Evolutionary conservation across 2,797 vertebrate species (phyloP), one percentile per base, ranked within the genome.

Genomic region (Myripristis murdjan): DNA sequence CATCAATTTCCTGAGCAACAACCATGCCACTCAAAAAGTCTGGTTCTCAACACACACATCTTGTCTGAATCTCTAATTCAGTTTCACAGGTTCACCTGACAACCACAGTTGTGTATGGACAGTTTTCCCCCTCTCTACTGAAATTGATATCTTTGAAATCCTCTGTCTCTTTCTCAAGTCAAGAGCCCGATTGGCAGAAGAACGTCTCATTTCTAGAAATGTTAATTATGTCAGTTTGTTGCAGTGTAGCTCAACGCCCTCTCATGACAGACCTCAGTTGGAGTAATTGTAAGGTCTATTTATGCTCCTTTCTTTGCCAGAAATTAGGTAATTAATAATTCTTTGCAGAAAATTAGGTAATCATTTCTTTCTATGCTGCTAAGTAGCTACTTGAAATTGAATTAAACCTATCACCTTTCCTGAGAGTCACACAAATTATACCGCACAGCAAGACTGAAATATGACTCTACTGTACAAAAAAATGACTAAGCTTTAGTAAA

Each of bases 361-460:
- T 63, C 69, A 71, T 69, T 64, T 57, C 63, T 39, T 64, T 60
- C 16, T 58, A 54, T 53, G 16, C 41, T 31, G 5, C 47, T 61
- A 70, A 76, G 70, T 26, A 60, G 72, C 48, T 37, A 49, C 77
- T 83, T 75, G 59, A 83, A 49, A 72, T 16, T 58, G 55, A 84
- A 84, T 78, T 70, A 68, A 16, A 54, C 18, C 20, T 4, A 49
- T 77, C 62, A 62, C 52, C 64, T 59, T 75, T 73, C 41, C 26
- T 57, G 28, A 61, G 58, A 73, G 65, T 65, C 44, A 8, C 53
- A 71, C 57, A 79, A 85, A 81, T 79, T 28, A 75, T 75, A 64
- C 67, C 55, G 28, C 64, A 41, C 73, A 73, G 81, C 43, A 15
- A 64, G 77, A 41, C 47, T 2, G 2, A 35, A 81, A 58, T 66